Base-by-base conservation (phyloP, 1,140 invertebrate species). In the Spodoptera frugiperda region DNA sequence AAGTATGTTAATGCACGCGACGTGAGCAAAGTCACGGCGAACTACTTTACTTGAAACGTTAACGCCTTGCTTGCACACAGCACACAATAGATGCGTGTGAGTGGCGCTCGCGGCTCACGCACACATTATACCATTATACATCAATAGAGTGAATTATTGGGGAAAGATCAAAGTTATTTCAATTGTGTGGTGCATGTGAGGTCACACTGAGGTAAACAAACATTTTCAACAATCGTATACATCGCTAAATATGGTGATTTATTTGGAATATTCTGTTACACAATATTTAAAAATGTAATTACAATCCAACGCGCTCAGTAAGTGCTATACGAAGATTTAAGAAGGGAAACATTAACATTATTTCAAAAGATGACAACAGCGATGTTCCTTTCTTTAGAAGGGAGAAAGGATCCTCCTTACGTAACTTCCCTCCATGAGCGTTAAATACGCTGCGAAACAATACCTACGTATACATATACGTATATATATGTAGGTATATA, bases 11-110 rank as follows among this genome's bases (percentile, higher is more conserved):
- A 67, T 25, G 21, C 15, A 12, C 33, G 11, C 33, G 44, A n/a
- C 63, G 68, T 55, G 68, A 55, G 68, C 68, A 57, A 72, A 72
- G 68, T 72, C 68, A 72, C 68, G 68, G 68, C 17, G 68, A 72
- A 72, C 68, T 21, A 21, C 51, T 72, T 19, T 25, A 67, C 19
- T 48, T 67, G 14, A 14, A 11, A 14, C 15, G 39, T 25, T 33
- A 44, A 19, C 2, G 1, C 10, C 51, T 19, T 0, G 19, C n/a
- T 63, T 63, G 33, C 59, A 63, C 61, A 65, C 12, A 67, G 3
- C 6, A 10, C 63, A 48, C 33, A 48, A 67, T 46, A 67, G 39
- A 10, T 17, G 44, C 59, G 59, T 33, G 30, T 0, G 63, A 19
- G 44, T 19, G 19, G 39, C 10, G 61, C 10, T 2, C 5, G 44